These are phyloP conservation scores for Julus scandinavius DNA, from an alignment of 2,888 invertebrate species.

Conservation along the genomic window DNA sequence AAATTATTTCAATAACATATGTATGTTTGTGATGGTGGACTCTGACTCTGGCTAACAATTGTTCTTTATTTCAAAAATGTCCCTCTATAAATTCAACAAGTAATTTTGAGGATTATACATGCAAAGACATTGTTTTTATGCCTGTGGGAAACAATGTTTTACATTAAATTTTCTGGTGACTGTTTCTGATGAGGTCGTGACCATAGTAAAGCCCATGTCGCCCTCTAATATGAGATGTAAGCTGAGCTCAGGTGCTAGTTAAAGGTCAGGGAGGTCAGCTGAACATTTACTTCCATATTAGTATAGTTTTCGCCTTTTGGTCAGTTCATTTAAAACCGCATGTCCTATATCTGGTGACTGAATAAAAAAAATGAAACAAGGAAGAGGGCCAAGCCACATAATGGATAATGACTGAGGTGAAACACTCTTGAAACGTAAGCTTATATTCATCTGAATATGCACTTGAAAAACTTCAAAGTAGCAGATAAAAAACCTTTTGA, in stretches of 20 bases:
- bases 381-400: constrained; percentile 22
- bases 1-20: no score
- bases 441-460: constrained; percentile 29
- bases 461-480: constrained; percentile 20
- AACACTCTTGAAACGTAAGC: background rate
- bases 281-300: constrained; percentile 2
- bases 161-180: background rate
- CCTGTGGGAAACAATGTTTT: background rate
- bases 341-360: background rate
- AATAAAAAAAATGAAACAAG: background rate
- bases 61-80: background rate
- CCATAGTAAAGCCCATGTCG: background rate
- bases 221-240: background rate
- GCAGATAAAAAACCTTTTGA: constrained; percentile 5
- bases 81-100: no score
- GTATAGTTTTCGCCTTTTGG: constrained; percentile 10
- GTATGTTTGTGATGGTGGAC: no score
- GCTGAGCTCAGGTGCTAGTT: background rate
- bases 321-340: constrained; percentile 25
- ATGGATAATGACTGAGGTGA: constrained; percentile 9
- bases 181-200: background rate
- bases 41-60: no score
- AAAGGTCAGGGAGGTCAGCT: background rate
- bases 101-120: background rate
- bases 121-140: background rate